A percentile compares a stretch with the other conserved stretches of the same genome.
Conservation (phyloP, 2,888 invertebrate genomes). For the Tetragnatha montana region DNA sequence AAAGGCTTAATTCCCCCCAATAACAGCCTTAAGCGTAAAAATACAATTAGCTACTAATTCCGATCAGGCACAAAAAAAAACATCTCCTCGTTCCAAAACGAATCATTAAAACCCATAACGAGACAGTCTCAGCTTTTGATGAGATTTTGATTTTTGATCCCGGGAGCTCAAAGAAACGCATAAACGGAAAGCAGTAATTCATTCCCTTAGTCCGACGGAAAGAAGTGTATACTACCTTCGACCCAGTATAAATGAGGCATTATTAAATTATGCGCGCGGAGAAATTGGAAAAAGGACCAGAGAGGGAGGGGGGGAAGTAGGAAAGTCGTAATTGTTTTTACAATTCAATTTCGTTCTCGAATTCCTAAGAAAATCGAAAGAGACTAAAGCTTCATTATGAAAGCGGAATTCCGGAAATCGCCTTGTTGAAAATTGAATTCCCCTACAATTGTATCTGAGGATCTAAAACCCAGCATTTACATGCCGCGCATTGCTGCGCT, state of each 20-base stretch:
- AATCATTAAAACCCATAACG: background rate
- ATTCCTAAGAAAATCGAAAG: constrained; percentile 38
- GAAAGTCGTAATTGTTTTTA: constrained; percentile 52
- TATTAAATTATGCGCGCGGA: constrained; percentile 34
- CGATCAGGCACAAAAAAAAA: background rate
- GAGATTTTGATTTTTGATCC: background rate
- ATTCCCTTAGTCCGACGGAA: constrained; percentile 7
- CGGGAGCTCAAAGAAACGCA: background rate
- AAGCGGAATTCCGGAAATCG: constrained; percentile 47
- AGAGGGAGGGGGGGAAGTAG: background rate
- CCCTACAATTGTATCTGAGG: constrained; percentile 41
- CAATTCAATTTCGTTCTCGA: constrained; percentile 39
- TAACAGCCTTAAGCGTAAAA: background rate
- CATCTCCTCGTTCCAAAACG: background rate
- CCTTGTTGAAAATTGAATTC: constrained; percentile 49
- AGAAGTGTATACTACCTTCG: background rate
- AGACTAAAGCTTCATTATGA: constrained; percentile 35
- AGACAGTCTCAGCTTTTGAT: background rate
- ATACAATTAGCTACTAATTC: background rate
- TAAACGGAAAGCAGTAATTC: constrained; percentile 9
- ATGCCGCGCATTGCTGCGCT: constrained; percentile 43
- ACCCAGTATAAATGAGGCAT: constrained; percentile 10
- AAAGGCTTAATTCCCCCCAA: background rate
- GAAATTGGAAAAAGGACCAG: constrained; percentile 25
- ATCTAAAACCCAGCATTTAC: constrained; percentile 47